These are phyloP conservation scores for Alviniconcha marisindica DNA, from an alignment of 1,140 invertebrate genomes.

Conservation along the genomic window DNA sequence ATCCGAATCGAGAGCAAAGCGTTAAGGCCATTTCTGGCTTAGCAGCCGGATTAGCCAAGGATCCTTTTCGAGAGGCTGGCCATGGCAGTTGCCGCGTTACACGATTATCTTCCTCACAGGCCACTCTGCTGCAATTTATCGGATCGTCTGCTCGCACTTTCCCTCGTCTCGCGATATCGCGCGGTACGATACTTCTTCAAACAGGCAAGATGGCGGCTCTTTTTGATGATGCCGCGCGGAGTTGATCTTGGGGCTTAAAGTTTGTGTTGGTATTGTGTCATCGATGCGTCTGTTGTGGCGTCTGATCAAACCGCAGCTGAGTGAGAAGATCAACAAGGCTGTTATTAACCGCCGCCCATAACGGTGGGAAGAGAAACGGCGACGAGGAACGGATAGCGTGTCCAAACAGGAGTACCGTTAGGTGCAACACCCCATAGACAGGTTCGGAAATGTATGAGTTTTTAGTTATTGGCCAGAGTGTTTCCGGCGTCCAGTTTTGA, in stretches of 20 bases:
- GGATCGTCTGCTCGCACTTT: neutral
- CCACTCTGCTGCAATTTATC: neutral
- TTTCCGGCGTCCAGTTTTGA: too few species aligned
- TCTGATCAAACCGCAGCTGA: neutral
- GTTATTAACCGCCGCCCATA: neutral
- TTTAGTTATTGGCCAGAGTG: too few species aligned
- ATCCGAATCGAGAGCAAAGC: neutral
- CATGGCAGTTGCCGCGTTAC: neutral
- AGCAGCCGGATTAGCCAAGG: neutral
- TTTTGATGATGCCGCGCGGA: neutral
- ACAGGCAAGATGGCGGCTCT: constrained; percentile 3
- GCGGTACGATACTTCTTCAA: neutral
- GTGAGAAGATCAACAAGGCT: neutral
- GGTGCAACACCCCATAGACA: too few species aligned
- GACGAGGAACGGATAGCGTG: too few species aligned
- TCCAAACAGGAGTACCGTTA: too few species aligned
- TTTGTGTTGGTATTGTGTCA: neutral
- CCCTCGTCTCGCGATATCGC: neutral
- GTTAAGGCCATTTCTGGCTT: neutral
- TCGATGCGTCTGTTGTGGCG: neutral
- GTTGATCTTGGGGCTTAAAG: neutral
- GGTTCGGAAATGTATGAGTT: too few species aligned
- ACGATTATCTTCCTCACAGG: neutral
- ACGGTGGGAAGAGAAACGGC: too few species aligned
- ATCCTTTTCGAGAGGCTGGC: neutral